Percentiles rank a stretch among this genome's conserved stretches.
Conservation (phyloP, 1,140 invertebrate species). For the Pseudomyrmex sp. region DNA sequence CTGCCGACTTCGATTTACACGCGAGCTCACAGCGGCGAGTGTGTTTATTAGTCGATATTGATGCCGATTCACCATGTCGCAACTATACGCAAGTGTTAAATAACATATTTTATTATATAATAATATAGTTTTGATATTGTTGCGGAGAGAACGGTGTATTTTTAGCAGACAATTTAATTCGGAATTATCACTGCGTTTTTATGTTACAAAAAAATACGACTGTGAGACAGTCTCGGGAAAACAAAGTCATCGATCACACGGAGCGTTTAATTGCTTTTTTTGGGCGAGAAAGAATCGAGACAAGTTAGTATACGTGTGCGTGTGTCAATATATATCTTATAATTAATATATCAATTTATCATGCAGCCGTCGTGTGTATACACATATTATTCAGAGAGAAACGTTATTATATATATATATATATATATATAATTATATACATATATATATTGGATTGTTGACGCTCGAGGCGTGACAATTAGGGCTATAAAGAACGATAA, state of each 20-base stretch:
- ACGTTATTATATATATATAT: conserved; percentile 68
- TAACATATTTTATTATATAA: neutral
- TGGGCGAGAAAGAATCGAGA: conserved; percentile 2
- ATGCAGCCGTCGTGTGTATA: conserved; percentile 45
- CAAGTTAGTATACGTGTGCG: too few relatives aligned
- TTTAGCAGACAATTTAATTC: conserved; percentile 32
- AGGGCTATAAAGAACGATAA: neutral
- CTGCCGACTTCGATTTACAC: neutral
- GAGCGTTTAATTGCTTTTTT: conserved; percentile 13
- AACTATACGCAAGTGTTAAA: too few relatives aligned
- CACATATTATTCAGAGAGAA: conserved; percentile 56
- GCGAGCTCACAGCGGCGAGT: neutral
- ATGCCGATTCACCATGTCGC: neutral
- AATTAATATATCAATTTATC: conserved; percentile 50
- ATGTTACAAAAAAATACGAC: conserved; percentile 40
- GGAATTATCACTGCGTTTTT: conserved; percentile 17
- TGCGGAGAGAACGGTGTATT: neutral
- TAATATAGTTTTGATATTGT: neutral
- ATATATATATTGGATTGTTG: too few relatives aligned
- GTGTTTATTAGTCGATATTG: neutral
- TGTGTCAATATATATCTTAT: conserved; percentile 31
- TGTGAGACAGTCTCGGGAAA: neutral
- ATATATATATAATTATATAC: conserved; percentile 11
- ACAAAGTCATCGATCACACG: conserved; percentile 13
- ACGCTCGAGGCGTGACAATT: neutral